phyloP scores from a whole-genome alignment of 2,113 vertebrate genomes.

The Anas platyrhynchos region DNA sequence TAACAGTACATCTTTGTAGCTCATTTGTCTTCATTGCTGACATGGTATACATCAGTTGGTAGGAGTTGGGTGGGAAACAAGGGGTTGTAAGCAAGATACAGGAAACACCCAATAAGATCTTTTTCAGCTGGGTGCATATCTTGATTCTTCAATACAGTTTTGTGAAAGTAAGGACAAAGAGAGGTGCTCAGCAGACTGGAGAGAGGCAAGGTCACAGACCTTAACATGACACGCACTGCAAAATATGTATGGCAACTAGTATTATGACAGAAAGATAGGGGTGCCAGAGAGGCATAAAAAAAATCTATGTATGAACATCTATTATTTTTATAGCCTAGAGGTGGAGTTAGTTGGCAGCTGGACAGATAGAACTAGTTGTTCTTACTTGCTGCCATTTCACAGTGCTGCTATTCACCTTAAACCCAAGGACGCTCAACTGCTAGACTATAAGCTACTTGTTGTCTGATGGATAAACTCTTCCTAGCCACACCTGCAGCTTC shows the following conservation, averaged over 20 bases:
- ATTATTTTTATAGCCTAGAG: not conserved
- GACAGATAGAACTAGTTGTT: not conserved
- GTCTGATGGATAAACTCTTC: not conserved
- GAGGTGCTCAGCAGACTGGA: not conserved
- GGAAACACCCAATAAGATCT: not conserved
- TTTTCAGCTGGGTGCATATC: not conserved
- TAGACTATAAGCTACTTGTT: not conserved
- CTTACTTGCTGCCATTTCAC: not conserved
- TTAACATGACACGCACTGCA: rapidly evolving
- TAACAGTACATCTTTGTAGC: not conserved
- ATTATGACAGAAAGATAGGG: not conserved
- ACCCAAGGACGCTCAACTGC: not conserved
- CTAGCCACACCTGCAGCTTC: not conserved
- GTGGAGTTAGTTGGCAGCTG: not conserved
- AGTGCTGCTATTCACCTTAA: not conserved
- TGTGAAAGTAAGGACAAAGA: not conserved
- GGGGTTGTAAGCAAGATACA: not conserved
- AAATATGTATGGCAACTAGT: not conserved
- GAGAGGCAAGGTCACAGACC: not conserved
- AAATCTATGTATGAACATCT: not conserved
- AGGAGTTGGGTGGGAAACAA: not conserved
- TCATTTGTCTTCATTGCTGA: not conserved
- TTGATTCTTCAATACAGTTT: not conserved
- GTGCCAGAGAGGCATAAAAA: not conserved
- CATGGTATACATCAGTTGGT: not conserved